Evolutionary conservation across 2,797 vertebrate genomes (phyloP), one percentile per base, ranked within the genome.

Genomic region (Notolabrus celidotus): DNA sequence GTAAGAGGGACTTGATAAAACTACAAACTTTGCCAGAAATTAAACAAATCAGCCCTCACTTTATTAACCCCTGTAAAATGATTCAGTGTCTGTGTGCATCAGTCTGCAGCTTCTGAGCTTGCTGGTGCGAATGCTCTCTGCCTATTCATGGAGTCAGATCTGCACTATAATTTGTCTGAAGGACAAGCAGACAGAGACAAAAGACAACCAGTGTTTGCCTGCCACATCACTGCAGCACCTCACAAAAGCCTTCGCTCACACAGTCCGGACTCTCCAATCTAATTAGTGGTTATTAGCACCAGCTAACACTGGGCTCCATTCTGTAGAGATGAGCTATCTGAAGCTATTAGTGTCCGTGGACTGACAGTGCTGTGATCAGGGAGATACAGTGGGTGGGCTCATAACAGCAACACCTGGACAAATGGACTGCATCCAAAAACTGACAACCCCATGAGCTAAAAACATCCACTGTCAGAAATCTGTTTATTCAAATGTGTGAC

Each of bases 251-350:
- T 61, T 75, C 45, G 49, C 76, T 81, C 58, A 71, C 12, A 59
- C 69, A 84, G 68, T 87, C 79, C 67, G 77, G 69, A 86, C 68
- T 63, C 63, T 58, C 85, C 86, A 90, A 89, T 88, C 69, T 93
- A 93, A 93, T 93, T 92, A 92, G 77, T 75, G 85, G 80, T 93
- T 89, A 90, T 88, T 88, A 87, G 79, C 71, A 54, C 47, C 74
- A 65, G 70, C 80, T 86, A 83, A 82, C 74, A 46, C 10, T 3
- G 38, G 52, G 50, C 49, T 83, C 41, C 57, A 63, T 79, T 86
- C 60, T 78, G 42, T 12, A 43, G 60, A 77, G 70, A 88, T 78
- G 77, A 83, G 80, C 68, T 62, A 62, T 79, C 69, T 71, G 50
- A n/a, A 55, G 64, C 47, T 58, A 36, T 17, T 33, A 42, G 25